phyloP scores from a whole-genome alignment of 2,113 vertebrate species.

The Alethe castanea region DNA sequence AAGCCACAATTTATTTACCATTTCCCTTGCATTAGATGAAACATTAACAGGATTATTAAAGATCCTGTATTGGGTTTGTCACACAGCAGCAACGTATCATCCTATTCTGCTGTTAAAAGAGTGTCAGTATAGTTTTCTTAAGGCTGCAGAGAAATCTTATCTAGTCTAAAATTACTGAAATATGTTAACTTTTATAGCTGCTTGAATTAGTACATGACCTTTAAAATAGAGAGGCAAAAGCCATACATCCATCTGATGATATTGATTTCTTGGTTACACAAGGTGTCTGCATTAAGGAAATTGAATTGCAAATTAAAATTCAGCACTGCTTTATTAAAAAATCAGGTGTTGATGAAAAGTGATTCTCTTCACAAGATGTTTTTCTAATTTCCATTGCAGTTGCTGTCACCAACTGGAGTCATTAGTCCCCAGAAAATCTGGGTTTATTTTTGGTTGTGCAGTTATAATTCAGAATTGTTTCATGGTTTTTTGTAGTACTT shows the following conservation, averaged over 20 bases:
- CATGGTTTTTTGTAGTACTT: not conserved
- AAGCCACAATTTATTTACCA: conserved; percentile 52
- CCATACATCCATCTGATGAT: not conserved
- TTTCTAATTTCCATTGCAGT: conserved; percentile 1
- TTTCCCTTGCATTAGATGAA: conserved; percentile 27
- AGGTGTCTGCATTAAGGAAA: conserved; percentile 15
- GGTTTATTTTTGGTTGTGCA: not conserved
- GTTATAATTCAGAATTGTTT: not conserved
- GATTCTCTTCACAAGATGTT: not conserved
- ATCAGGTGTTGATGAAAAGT: conserved; percentile 27
- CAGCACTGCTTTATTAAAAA: conserved; percentile 45
- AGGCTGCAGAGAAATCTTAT: not conserved
- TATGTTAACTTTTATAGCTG: not conserved
- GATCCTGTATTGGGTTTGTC: not conserved
- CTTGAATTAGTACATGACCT: not conserved
- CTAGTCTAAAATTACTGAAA: not conserved
- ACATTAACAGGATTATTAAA: conserved; percentile 46
- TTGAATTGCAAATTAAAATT: conserved; percentile 38
- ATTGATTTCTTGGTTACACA: not conserved
- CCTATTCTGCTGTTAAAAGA: not conserved
- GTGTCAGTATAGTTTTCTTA: not conserved
- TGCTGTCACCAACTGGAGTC: not conserved
- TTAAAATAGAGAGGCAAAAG: not conserved
- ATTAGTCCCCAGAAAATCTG: not conserved
- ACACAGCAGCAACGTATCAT: not conserved